These are phyloP conservation scores for Macrotus californicus DNA, from an alignment of 2,113 vertebrate species.

Conservation along the genomic window DNA sequence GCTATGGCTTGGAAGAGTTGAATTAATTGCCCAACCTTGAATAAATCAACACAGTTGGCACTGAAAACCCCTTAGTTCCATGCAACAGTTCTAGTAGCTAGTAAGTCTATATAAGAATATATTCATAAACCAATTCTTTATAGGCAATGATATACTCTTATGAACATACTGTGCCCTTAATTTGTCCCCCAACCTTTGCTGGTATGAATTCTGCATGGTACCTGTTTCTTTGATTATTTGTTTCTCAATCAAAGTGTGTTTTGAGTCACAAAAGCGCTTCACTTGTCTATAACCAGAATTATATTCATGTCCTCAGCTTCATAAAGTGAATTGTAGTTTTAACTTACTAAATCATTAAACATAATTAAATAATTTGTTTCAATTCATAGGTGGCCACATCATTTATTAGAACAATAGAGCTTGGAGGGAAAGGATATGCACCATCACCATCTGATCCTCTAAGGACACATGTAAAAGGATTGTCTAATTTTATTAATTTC, in stretches of 20 bases:
- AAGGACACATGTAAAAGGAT: conserved; percentile 88
- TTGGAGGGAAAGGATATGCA: conserved; percentile 91
- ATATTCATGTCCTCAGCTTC: background rate
- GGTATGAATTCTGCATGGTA: background rate
- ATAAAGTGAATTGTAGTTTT: background rate
- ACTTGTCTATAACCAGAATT: background rate
- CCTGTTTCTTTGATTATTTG: background rate
- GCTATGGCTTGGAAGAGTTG: background rate
- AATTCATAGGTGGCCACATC: conserved; percentile 83
- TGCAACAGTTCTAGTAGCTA: background rate
- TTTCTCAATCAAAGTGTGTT: background rate
- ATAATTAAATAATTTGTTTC: conserved; percentile 12
- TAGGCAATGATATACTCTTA: background rate
- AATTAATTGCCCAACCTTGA: background rate
- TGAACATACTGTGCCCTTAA: background rate
- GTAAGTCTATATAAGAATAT: background rate
- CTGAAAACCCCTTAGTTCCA: background rate
- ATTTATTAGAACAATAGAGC: conserved; percentile 89
- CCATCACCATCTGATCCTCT: conserved; percentile 88
- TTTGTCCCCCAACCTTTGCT: background rate
- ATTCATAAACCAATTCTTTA: background rate
- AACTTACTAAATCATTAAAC: background rate
- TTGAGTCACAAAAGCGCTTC: background rate
- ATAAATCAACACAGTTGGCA: background rate
- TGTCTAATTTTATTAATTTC: conserved; percentile 89